Evolutionary conservation across 1,140 invertebrate species (phyloP), one percentile per base, ranked within the genome.

Genomic region (Drosophila pandora): DNA sequence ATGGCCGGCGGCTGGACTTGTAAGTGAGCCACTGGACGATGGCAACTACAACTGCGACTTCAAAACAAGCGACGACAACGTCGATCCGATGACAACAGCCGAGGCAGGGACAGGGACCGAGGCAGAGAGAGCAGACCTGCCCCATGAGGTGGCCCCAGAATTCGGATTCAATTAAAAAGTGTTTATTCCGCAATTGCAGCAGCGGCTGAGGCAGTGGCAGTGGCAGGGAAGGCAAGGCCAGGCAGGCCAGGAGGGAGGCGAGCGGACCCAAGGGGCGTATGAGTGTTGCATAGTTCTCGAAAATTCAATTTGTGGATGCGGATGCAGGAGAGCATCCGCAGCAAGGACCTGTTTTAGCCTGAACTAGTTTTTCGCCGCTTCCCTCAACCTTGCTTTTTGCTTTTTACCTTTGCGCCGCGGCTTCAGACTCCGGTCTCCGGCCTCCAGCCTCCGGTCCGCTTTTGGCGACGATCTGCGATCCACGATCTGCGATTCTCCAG

Each of bases 101-200:
- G 58, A 49, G 74, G 57, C 68, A 70, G 45, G 58, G 39, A 13
- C 34, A 53, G 6, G n/a, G 23, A 34, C 21, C 5, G 23, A 39
- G 13, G 23, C 13, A 39, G 17, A n/a, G 12, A n/a, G 22, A 30
- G 6, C 8, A 55, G 10, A 12, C 17, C 10, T 12, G 34, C 34
- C 34, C 34, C 34, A 37, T 37, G 34, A 37, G 34, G 34, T 37
- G 34, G 34, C 34, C 34, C 34, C 34, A 87, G 84, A 88, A 87
- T 88, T 88, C 83, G 83, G 79, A 87, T 87, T 87, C 83, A 87
- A 87, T 87, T 87, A 87, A 87, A 87, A 87, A 87, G 76, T 84
- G 84, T 87, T 87, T 87, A 87, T 87, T 87, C 82, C 74, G 76
- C 83, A 87, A 83, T 88, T 88, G 79, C 63, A 63, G 57, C 60